Percentiles rank a stretch among this genome's conserved stretches.
Conservation (phyloP, 2,113 vertebrate genomes). For the Piprites chloris region DNA sequence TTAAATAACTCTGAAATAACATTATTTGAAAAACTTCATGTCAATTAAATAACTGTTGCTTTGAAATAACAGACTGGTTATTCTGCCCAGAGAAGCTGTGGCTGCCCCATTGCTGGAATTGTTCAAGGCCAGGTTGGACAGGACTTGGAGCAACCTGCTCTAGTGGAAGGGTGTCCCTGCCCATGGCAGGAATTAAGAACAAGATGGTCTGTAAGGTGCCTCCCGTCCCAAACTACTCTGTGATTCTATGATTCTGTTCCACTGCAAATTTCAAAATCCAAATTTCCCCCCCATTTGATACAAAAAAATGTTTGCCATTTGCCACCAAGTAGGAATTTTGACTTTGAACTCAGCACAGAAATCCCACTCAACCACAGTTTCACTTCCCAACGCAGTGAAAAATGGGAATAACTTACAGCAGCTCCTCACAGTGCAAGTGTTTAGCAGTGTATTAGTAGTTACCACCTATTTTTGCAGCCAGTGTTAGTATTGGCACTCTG, state of each 20-base stretch:
- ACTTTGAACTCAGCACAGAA: background rate
- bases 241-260: background rate
- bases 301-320: background rate
- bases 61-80: background rate
- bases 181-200: background rate
- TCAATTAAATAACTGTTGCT: background rate
- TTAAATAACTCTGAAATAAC: background rate
- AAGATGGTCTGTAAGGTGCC: background rate
- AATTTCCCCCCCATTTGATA: background rate
- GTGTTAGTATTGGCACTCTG: background rate
- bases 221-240: background rate
- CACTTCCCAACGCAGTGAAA: background rate
- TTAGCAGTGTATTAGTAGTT: background rate
- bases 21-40: background rate
- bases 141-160: background rate
- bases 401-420: background rate
- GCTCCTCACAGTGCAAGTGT: background rate
- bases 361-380: accelerated
- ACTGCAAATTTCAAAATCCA: background rate
- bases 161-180: background rate
- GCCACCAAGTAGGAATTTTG: background rate
- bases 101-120: background rate
- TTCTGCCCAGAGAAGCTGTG: background rate
- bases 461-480: background rate
- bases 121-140: background rate